These are phyloP conservation scores for Theropithecus gelada DNA, from an alignment of 2,113 vertebrate species.

Conservation along the genomic window DNA sequence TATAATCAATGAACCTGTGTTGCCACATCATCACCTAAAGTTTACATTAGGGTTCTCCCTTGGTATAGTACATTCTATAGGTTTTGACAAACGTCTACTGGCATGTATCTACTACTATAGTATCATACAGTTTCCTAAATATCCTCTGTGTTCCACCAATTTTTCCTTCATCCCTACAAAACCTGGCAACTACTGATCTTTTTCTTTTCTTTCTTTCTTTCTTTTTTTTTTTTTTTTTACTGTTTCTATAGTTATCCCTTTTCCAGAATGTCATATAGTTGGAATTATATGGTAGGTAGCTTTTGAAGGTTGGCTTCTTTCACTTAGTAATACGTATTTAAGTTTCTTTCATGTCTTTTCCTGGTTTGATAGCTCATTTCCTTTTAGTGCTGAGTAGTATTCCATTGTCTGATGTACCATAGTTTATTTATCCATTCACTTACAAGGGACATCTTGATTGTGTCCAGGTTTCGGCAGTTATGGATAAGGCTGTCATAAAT, in stretches of 20 bases:
- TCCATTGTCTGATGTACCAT: no score
- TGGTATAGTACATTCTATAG: neutral
- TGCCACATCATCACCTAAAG: neutral
- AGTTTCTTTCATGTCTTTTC: neutral
- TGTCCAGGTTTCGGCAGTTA: neutral
- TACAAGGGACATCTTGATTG: neutral
- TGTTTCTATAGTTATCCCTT: neutral
- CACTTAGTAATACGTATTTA: neutral
- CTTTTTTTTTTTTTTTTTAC: neutral
- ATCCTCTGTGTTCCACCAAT: no score
- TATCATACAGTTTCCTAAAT: neutral
- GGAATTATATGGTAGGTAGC: neutral
- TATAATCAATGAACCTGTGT: neutral
- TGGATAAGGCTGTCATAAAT: neutral
- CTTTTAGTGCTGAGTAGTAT: neutral
- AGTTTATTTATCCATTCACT: neutral
- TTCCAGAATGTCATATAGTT: neutral
- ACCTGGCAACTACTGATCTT: neutral
- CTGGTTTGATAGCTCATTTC: neutral
- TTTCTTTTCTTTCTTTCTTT: no score
- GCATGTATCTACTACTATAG: neutral
- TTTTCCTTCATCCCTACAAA: no score
- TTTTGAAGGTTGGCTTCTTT: neutral
- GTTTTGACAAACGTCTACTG: neutral
- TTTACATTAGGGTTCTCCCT: neutral